Conservation (phyloP, 2,113 vertebrate genomes). For the Meles meles region DNA sequence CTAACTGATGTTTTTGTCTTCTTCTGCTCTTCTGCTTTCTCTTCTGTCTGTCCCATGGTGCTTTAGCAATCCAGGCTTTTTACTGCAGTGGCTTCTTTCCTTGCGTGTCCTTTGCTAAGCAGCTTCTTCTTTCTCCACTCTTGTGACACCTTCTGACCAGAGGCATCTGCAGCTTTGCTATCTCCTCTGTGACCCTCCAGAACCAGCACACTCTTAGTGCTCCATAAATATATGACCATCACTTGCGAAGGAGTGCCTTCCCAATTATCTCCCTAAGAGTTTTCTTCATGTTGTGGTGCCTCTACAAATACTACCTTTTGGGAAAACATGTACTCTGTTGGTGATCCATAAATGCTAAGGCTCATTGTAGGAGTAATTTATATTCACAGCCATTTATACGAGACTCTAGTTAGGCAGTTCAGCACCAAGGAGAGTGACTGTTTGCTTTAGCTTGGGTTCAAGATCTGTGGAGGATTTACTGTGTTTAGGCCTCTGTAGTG, state of each 20-base stretch:
- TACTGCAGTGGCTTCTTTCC: not conserved
- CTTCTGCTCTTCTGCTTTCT: not conserved
- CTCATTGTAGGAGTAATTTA: slow-evolving; percentile 32
- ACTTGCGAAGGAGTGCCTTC: not conserved
- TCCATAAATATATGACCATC: not conserved
- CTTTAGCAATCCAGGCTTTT: not conserved
- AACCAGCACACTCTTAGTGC: not conserved
- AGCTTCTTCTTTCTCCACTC: not conserved
- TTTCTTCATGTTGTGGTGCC: not conserved
- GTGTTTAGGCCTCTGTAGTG: slow-evolving; percentile 56
- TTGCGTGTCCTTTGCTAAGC: not conserved
- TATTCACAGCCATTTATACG: not conserved
- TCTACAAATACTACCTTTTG: slow-evolving; percentile 34
- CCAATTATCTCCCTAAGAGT: not conserved
- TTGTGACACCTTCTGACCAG: not conserved
- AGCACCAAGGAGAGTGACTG: slow-evolving; percentile 58
- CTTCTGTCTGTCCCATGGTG: rapidly evolving
- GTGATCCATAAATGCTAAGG: slow-evolving; percentile 40
- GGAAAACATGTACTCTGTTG: slow-evolving; percentile 26
- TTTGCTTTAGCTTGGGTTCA: slow-evolving; percentile 60
- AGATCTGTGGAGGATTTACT: slow-evolving; percentile 61
- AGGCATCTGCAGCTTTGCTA: not conserved
- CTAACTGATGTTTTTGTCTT: not conserved
- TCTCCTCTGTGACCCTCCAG: not conserved
- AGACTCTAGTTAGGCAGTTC: not conserved